These are phyloP conservation scores for Ganaspis brasiliensis DNA, from an alignment of 2,888 invertebrate genomes.

Conservation along the genomic window DNA sequence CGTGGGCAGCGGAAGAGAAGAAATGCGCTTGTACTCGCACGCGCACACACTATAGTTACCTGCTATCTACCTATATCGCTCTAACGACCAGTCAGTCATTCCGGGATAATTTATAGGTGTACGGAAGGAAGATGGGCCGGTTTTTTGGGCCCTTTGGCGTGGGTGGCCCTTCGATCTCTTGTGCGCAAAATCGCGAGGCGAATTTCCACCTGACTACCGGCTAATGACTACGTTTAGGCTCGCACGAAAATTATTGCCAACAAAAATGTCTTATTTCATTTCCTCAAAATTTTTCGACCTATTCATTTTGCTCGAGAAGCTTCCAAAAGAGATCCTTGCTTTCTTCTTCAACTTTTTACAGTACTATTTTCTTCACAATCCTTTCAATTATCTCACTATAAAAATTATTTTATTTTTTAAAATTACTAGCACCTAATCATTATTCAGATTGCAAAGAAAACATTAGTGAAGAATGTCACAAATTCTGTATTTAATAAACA, in stretches of 20 bases:
- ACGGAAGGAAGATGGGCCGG: slow-evolving; percentile 71
- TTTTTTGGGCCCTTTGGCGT: slow-evolving; percentile 69
- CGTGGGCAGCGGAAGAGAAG: slow-evolving; percentile 37
- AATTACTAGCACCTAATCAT: too few relatives aligned
- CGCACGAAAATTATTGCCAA: slow-evolving; percentile 44
- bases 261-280: slow-evolving; percentile 44
- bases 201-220: slow-evolving; percentile 73
- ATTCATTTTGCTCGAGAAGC: not conserved
- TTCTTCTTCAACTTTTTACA: too few relatives aligned
- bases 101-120: slow-evolving; percentile 74
- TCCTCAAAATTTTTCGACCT: slow-evolving; percentile 21
- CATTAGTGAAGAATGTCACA: too few relatives aligned
- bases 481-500: too few relatives aligned
- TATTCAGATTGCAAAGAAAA: too few relatives aligned
- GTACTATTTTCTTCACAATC: too few relatives aligned
- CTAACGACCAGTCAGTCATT: slow-evolving; percentile 73
- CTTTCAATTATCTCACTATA: too few relatives aligned
- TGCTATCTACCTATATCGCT: slow-evolving; percentile 53
- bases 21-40: slow-evolving; percentile 33
- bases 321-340: not conserved
- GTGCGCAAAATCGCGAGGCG: slow-evolving; percentile 61
- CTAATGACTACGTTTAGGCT: slow-evolving; percentile 65
- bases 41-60: slow-evolving; percentile 39
- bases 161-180: slow-evolving; percentile 71
- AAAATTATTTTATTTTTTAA: too few relatives aligned